Conservation (phyloP, 92 coral and sea anemone genomes). For the Parazoanthus swiftii region DNA sequence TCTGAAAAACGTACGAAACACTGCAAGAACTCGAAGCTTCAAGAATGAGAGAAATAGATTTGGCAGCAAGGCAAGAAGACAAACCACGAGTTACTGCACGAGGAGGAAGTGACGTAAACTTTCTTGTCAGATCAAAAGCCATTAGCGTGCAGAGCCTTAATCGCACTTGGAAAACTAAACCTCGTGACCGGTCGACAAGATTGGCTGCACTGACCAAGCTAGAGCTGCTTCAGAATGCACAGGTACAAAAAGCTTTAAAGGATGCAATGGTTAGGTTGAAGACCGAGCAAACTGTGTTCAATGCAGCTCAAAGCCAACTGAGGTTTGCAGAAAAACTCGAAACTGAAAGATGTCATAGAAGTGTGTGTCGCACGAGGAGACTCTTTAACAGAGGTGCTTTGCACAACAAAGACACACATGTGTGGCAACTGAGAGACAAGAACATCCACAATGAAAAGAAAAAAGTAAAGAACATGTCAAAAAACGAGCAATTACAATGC, state of each 20-base stretch:
- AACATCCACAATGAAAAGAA: background rate
- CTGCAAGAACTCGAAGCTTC: background rate
- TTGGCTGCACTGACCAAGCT: conserved; percentile 61
- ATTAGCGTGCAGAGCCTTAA: conserved; percentile 25
- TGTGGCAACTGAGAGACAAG: background rate
- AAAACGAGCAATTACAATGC: background rate
- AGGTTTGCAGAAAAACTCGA: conserved; percentile 36
- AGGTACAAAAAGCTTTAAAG: conserved; percentile 66
- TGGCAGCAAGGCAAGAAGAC: background rate
- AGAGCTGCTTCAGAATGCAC: conserved; percentile 72
- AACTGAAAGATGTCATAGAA: conserved; percentile 46
- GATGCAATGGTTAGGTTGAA: conserved; percentile 49
- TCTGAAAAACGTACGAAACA: background rate
- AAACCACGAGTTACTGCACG: background rate
- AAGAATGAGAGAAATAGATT: background rate
- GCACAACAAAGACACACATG: background rate
- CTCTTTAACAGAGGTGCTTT: background rate
- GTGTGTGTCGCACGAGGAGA: conserved; percentile 49
- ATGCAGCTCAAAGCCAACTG: conserved; percentile 51
- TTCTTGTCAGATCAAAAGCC: conserved; percentile 57
- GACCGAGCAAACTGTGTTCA: background rate
- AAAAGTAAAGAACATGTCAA: background rate
- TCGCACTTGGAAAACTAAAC: conserved; percentile 31
- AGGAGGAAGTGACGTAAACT: conserved; percentile 50
- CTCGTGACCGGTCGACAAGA: conserved; percentile 30